Base-by-base conservation (phyloP, 2,113 vertebrate species). In the Centropristis striata region DNA sequence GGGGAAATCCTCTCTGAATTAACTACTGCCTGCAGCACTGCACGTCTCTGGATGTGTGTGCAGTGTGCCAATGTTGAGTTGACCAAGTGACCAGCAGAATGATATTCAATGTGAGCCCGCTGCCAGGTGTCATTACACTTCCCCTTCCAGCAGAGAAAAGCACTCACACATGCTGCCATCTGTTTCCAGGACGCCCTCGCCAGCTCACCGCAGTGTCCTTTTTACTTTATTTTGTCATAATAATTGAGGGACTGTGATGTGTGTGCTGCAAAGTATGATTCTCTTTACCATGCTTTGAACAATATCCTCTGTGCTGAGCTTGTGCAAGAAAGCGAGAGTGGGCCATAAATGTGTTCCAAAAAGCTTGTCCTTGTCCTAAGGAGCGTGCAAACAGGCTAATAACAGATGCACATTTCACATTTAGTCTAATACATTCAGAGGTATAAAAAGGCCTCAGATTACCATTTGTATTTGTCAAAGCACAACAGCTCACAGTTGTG, bases 1-100 rank as follows among this genome's bases (percentile, higher is more conserved):
- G 32, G 50, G 50, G 77, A 83, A 69, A 72, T 82, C 78, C 57
- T 27, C 54, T 46, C 58, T 71, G 57, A 87, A 83, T 88, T 8
- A 86, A 72, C 83, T 63, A n/a, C 42, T 6, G 58, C 69, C 80
- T 76, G 54, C 64, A 74, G 70, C 37, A 3, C 46, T 47, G 46
- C 51, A 28, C 42, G 36, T 60, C 71, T 71, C 50, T 59, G 39
- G 44, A 23, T 84, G 51, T 75, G 39, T 41, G 44, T 53, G 71
- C 60, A 21, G 70, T 68, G 67, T 27, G 65, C 77, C 82, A 78
- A 72, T 76, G 84, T 83, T 86, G 73, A 58, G 72, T 71, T 92
- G 82, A 86, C 80, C 87, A 84, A 90, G 80, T 89, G 86, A 88
- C 78, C 74, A 68, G 71, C 84, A 80, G 79, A 79, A 77, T 70